Evolutionary conservation across 2,797 vertebrate genomes (phyloP).

Genomic region (Danio kyathit): DNA sequence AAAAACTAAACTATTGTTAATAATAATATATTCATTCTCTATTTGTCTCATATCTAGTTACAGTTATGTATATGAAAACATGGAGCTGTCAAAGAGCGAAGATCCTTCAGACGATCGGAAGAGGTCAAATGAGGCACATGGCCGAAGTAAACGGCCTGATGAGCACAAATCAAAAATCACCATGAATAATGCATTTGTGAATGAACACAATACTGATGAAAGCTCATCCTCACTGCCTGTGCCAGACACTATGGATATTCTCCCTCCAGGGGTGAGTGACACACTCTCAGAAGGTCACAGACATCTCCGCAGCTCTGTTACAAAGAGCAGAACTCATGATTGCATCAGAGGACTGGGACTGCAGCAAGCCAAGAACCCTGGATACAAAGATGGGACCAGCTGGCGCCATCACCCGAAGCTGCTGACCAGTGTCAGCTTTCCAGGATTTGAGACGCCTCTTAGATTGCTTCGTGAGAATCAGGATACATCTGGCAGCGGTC

Average conservation of each 20-base stretch:
- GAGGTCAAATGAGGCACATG: slow-evolving; percentile 19
- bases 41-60: slow-evolving; percentile 13
- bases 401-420: slow-evolving; percentile 68
- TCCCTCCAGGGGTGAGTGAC: slow-evolving; percentile 27
- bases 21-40: background rate
- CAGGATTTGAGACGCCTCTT: slow-evolving; percentile 69
- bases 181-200: background rate
- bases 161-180: background rate
- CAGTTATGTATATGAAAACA: slow-evolving; percentile 53
- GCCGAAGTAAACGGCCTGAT: background rate
- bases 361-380: slow-evolving; percentile 47
- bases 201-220: background rate
- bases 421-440: slow-evolving; percentile 81
- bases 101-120: slow-evolving; percentile 14
- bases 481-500: slow-evolving; percentile 66
- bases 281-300: slow-evolving; percentile 36
- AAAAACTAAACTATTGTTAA: background rate
- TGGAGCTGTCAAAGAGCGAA: slow-evolving; percentile 55
- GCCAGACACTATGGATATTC: slow-evolving; percentile 11
- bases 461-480: slow-evolving; percentile 68
- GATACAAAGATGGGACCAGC: slow-evolving; percentile 59
- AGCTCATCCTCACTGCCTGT: slow-evolving; percentile 17
- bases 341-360: slow-evolving; percentile 60
- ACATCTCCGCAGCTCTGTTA: slow-evolving; percentile 68
- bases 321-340: slow-evolving; percentile 83